Conservation (phyloP, 2,888 invertebrate species). For the Hydrotaea diabolus region DNA sequence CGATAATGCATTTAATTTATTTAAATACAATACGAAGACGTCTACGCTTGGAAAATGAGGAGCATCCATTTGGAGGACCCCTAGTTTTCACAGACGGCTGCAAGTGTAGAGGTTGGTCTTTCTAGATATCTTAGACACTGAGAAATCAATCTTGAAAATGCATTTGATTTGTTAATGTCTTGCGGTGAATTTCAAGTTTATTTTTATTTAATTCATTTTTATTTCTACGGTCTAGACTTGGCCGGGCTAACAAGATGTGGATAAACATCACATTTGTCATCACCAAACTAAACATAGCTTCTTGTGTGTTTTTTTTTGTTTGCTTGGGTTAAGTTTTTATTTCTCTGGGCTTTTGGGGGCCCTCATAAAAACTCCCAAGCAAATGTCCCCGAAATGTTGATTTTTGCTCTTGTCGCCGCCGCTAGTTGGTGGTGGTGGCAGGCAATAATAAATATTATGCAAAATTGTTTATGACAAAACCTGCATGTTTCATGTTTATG, state of each 20-base stretch:
- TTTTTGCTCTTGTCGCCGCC: not conserved
- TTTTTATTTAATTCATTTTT: no score
- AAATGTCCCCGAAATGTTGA: conserved; percentile 12
- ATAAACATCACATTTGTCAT: conserved; percentile 51
- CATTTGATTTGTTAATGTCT: not conserved
- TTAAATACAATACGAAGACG: conserved; percentile 9
- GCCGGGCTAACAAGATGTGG: conserved; percentile 2
- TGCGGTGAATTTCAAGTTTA: no score
- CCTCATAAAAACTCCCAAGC: conserved; percentile 44
- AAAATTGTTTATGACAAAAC: conserved; percentile 65
- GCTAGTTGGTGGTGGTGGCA: conserved; percentile 11
- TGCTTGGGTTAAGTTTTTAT: conserved; percentile 4
- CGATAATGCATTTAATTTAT: conserved; percentile 49
- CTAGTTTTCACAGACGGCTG: no score
- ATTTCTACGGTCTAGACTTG: conserved; percentile 40
- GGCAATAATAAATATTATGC: conserved; percentile 61
- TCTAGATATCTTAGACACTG: conserved; percentile 3
- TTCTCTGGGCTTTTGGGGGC: conserved; percentile 4
- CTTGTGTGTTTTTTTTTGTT: not conserved
- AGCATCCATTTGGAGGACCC: not conserved
- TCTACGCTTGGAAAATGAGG: not conserved
- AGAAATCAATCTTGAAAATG: not conserved
- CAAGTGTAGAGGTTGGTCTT: no score
- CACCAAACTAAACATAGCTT: not conserved
- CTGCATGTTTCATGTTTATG: conserved; percentile 62